Base-by-base conservation (phyloP, 2,888 invertebrate genomes). In the Eucera pruinosa region DNA sequence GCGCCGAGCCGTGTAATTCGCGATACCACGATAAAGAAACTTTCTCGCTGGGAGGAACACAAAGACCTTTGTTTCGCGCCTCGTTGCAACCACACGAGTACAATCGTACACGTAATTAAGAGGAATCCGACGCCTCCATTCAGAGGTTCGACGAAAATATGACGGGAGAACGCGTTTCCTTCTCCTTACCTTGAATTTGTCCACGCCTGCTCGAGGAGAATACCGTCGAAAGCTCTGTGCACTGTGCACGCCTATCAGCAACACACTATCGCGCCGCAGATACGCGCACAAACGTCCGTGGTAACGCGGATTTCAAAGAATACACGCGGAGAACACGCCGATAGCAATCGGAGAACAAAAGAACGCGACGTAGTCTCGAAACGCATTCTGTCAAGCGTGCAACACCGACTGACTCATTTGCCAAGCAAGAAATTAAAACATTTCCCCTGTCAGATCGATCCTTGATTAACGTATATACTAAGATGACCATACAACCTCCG, bases 11-110 rank as follows among this genome's bases (percentile, higher is more conserved):
- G 39, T 55, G 48, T 48, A 65, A 70, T 55, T 65, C 27, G 39
- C 33, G 43, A n/a, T 25, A 33, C 87, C 83, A 78, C 79, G 78
- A 79, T 81, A 72, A 78, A 69, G 30, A 27, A 52, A 58, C 74
- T 74, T 74, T 73, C 75, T 68, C 77, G 60, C 66, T 25, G 48
- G 11, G 30, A 18, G 62, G 41, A 74, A 68, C 73, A 68, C 73
- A 65, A 70, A 71, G 62, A 61, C 41, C 67, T 54, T 78, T 70
- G 65, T 58, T 65, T 39, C 18, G 2, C 33, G 25, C 36, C 25
- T 45, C 70, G 69, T 41, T 60, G 58, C 43, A 18, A 41, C 30
- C 33, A 18, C 27, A 48, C 2, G 15, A 9, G 20, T n/a, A 48
- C 27, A 30, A 55, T 48, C 33, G 54, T 45, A 50, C 25, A 18